These are phyloP conservation scores for Camponotus pennsylvanicus DNA, from an alignment of 1,140 invertebrate genomes.

Conservation along the genomic window DNA sequence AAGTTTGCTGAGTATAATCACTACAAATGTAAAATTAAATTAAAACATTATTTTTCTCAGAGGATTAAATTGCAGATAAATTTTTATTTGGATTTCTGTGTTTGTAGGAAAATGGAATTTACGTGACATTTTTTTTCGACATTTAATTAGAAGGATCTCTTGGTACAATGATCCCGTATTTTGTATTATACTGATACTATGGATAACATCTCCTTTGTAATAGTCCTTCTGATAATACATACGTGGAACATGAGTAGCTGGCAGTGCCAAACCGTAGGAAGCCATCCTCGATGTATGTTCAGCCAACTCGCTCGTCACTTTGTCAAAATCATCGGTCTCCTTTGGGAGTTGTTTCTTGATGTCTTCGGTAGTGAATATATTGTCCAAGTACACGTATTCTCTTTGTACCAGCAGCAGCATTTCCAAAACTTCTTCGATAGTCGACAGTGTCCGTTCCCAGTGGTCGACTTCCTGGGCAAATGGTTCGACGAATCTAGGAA, in stretches of 20 bases:
- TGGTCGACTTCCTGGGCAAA: slow-evolving; percentile 81
- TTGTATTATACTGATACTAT: not conserved
- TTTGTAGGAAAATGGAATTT: not conserved
- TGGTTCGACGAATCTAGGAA: slow-evolving; percentile 91
- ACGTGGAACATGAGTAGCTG: slow-evolving; percentile 80
- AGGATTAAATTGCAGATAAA: not conserved
- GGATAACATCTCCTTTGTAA: not conserved
- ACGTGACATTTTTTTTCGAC: not conserved
- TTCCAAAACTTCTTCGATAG: slow-evolving; percentile 93
- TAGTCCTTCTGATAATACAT: slow-evolving; percentile 70
- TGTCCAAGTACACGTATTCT: slow-evolving; percentile 94
- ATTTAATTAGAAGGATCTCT: not conserved
- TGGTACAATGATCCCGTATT: not conserved
- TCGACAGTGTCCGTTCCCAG: slow-evolving; percentile 93
- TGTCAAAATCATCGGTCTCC: slow-evolving; percentile 92
- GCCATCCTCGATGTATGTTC: slow-evolving; percentile 88
- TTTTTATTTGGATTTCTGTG: not conserved
- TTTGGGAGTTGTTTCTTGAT: slow-evolving; percentile 93
- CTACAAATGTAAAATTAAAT: not conserved
- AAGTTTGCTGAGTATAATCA: not conserved
- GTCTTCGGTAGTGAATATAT: slow-evolving; percentile 94
- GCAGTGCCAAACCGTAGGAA: slow-evolving; percentile 75
- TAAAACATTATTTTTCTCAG: not conserved
- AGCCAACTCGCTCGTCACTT: slow-evolving; percentile 90
- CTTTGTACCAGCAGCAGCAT: slow-evolving; percentile 91